Percentiles rank a stretch among this genome's conserved stretches.
Conservation (phyloP, 2,888 invertebrate species). For the Lysandra bellargus region DNA sequence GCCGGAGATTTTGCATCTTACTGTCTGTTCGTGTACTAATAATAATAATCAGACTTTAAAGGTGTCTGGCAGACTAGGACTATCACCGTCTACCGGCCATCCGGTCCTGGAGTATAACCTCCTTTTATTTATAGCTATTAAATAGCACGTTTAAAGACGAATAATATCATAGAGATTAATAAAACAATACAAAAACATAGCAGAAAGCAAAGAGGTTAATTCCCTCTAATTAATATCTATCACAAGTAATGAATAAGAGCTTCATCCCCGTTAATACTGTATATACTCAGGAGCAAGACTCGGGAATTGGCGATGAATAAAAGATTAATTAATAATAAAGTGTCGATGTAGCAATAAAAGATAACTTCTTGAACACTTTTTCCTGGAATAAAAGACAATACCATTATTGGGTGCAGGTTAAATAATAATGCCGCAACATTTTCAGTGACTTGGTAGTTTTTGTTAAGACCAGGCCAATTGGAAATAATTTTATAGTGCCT, state of each 20-base stretch:
- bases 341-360: constrained; percentile 12
- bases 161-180: background rate
- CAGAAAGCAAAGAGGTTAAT: background rate
- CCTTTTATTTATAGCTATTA: background rate
- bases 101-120: too few relatives aligned
- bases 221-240: constrained; percentile 14
- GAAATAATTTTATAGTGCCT: too few relatives aligned
- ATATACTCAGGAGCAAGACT: background rate
- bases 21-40: background rate
- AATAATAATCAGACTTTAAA: background rate
- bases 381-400: background rate
- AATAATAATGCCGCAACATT: background rate
- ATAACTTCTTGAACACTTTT: background rate
- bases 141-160: background rate
- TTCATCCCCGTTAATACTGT: constrained; percentile 10
- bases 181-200: background rate
- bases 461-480: background rate
- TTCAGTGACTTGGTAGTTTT: background rate
- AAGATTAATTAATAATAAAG: constrained; percentile 8
- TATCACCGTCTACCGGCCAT: background rate
- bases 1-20: too few relatives aligned
- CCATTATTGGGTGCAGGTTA: background rate
- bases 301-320: background rate
- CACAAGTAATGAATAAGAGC: background rate
- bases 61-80: background rate